Base-by-base conservation (phyloP, 1,140 invertebrate species). In the Ceratosolen solmsi region DNA sequence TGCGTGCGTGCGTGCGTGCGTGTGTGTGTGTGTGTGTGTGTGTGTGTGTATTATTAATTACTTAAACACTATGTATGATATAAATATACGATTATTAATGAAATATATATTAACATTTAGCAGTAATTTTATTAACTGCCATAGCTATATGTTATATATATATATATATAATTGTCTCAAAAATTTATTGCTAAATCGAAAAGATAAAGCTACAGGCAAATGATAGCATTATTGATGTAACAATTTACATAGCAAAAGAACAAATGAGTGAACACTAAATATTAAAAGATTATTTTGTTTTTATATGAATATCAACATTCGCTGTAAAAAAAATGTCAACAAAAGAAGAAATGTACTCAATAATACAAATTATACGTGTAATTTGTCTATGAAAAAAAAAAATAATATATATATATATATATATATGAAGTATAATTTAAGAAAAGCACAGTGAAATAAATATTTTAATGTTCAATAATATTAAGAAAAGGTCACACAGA, bases 381-480 rank as follows among this genome's bases (percentile, higher is more conserved):
- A 58, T 63, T 80, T 46, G 58, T 65, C 56, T 65, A 74, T 33
- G 51, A 54, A 54, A 60, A 76, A 63, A 7, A 63, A 63, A 36
- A 76, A 25, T 30, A 49, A 25, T 25, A n/a, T 51, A 38, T 78
- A 78, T 36, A 73, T n/a, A 25, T 25, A n/a, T 51, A 38, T 78
- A 78, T 36, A 73, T n/a, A 49, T 15, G 25, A 46, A 63, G 36
- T 5, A 33, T 46, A n/a, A 27, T n/a, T n/a, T n/a, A 65, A 41
- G 2, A 46, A 73, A 25, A 17, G 51, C 30, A 54, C 58, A 80
- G 30, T 74, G 51, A 49, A 81, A 81, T 8, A 56, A 75, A 76
- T 83, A 83, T 84, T 87, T 81, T 79, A 82, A 85, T 84, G 82
- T 85, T 86, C 82, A 46, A 86, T 86, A 80, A 87, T 86, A 83